Evolutionary conservation across 2,888 invertebrate species (phyloP).

Genomic region (Abscondita cerata): DNA sequence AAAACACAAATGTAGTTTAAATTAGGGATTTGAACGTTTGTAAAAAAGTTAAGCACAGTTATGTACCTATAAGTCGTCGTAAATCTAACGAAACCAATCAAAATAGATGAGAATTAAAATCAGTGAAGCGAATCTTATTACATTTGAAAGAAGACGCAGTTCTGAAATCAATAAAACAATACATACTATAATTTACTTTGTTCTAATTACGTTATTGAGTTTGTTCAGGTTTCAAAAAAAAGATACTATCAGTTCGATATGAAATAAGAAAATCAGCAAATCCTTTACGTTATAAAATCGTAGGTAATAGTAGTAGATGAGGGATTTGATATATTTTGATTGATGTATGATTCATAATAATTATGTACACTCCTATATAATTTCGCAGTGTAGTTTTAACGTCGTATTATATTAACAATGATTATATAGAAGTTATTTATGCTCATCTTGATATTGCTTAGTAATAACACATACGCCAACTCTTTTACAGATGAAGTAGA

Average conservation of each 20-base stretch:
- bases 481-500: background rate
- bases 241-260: background rate
- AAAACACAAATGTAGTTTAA: too few species aligned
- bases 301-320: background rate
- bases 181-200: too few species aligned
- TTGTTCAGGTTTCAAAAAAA: background rate
- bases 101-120: too few species aligned
- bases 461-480: background rate
- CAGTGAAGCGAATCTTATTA: too few species aligned
- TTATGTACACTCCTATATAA: constrained; percentile 7
- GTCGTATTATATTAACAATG: constrained; percentile 3
- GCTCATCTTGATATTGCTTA: constrained; percentile 3
- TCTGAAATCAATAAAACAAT: too few species aligned
- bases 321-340: background rate
- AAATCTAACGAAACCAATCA: too few species aligned
- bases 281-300: background rate
- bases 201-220: too few species aligned
- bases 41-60: too few species aligned
- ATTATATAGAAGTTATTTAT: constrained; percentile 3
- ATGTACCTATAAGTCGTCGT: too few species aligned
- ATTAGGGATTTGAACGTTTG: too few species aligned
- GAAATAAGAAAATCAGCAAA: background rate
- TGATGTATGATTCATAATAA: constrained; percentile 9
- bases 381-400: constrained; percentile 4
- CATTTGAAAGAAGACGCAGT: too few species aligned